These are phyloP conservation scores for Tamias sibiricus DNA, from an alignment of 2,113 vertebrate species.

Conservation along the genomic window DNA sequence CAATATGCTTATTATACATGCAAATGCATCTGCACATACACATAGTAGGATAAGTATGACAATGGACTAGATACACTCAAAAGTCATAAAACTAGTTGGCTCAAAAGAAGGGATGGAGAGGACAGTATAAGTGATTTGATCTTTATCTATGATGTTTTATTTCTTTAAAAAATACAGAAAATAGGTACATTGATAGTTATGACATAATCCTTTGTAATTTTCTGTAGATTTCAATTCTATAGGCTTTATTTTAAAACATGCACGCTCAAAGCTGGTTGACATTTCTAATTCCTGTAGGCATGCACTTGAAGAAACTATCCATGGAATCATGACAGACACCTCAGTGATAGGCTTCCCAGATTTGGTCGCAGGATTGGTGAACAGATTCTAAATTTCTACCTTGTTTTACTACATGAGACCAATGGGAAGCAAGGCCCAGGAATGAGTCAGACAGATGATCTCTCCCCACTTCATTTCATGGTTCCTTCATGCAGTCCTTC, in stretches of 20 bases:
- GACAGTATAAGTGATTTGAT: not conserved
- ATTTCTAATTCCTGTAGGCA: not conserved
- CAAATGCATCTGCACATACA: not conserved
- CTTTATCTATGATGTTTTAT: constrained; percentile 20
- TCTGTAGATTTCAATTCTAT: not conserved
- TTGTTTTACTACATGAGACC: not conserved
- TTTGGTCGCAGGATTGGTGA: not conserved
- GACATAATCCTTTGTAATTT: not conserved
- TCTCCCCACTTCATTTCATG: not conserved
- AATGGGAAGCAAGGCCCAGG: not conserved
- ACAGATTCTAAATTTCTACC: not conserved
- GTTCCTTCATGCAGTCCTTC: not conserved
- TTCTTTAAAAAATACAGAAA: not conserved
- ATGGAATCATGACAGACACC: not conserved
- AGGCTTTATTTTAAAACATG: not conserved
- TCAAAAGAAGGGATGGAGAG: not conserved
- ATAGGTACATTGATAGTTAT: not conserved
- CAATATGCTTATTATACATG: not conserved
- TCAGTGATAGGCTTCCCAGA: not conserved
- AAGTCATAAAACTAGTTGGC: not conserved
- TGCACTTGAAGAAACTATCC: not conserved
- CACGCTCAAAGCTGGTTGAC: not conserved
- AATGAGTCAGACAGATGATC: not conserved
- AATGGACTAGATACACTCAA: not conserved
- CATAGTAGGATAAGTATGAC: not conserved